These are phyloP conservation scores for Sceliomorpha sp. DNA, from an alignment of 2,888 invertebrate species.

Conservation along the genomic window DNA sequence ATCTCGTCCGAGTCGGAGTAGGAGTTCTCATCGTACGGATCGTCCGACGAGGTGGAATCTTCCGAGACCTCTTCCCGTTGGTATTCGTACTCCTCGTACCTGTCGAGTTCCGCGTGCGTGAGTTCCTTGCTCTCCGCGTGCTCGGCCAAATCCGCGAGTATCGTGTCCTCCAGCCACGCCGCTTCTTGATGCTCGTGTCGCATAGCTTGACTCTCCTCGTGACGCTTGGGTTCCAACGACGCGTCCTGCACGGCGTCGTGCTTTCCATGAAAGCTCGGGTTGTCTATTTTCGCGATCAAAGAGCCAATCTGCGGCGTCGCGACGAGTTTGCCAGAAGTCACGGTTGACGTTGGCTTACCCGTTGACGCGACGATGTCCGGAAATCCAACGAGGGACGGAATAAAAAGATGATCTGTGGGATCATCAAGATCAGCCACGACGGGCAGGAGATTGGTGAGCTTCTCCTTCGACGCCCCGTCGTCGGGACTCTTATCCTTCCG, in stretches of 20 bases:
- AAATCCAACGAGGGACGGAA: conserved; percentile 76
- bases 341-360: conserved; percentile 41
- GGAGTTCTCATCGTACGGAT: conserved; percentile 82
- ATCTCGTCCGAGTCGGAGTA: conserved; percentile 83
- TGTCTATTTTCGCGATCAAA: conserved; percentile 49
- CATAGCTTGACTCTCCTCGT: conserved; percentile 63
- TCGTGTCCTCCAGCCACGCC: conserved; percentile 72
- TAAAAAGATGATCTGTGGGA: conserved; percentile 73
- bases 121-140: conserved; percentile 65
- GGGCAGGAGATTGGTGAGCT: conserved; percentile 68
- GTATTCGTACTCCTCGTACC: conserved; percentile 69
- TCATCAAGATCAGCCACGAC: conserved; percentile 72
- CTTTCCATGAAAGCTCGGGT: conserved; percentile 50
- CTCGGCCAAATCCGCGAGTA: conserved; percentile 67
- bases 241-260: conserved; percentile 47
- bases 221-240: conserved; percentile 62
- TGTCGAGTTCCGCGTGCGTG: conserved; percentile 43
- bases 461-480: conserved; percentile 62
- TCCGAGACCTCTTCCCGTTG: conserved; percentile 72
- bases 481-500: conserved; percentile 64
- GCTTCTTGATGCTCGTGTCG: conserved; percentile 64
- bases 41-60: conserved; percentile 74
- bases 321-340: conserved; percentile 35
- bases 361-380: conserved; percentile 73
- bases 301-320: conserved; percentile 30